Evolutionary conservation across 2,888 invertebrate genomes (phyloP).

Genomic region (Drosophila longiperda): DNA sequence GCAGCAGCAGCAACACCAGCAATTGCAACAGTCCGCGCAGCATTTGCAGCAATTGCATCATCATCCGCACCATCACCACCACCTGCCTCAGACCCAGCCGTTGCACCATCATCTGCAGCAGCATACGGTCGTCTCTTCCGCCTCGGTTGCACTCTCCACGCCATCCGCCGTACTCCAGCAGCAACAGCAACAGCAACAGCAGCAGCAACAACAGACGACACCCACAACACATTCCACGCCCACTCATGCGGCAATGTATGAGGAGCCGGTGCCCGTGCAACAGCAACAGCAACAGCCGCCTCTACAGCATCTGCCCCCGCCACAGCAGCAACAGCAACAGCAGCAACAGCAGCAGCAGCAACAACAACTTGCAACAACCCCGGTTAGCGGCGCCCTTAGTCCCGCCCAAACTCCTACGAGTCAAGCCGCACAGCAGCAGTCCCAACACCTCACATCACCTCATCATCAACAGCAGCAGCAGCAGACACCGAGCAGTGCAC

Average conservation of each 20-base stretch:
- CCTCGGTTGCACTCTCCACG: slow-evolving; percentile 68
- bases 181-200: slow-evolving; percentile 62
- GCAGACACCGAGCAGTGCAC: slow-evolving; percentile 79
- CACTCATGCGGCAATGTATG: slow-evolving; percentile 87
- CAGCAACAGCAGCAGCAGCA: slow-evolving; percentile 76
- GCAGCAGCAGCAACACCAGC: slow-evolving; percentile 85
- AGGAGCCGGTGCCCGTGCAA: slow-evolving; percentile 84
- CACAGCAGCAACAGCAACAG: slow-evolving; percentile 70
- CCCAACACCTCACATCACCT: slow-evolving; percentile 79
- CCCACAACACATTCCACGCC: slow-evolving; percentile 86
- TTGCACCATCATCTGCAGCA: slow-evolving; percentile 79
- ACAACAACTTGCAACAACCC: slow-evolving; percentile 79
- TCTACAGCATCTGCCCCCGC: slow-evolving; percentile 70
- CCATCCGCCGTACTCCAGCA: slow-evolving; percentile 71
- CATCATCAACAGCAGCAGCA: slow-evolving; percentile 77
- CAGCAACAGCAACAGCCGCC: slow-evolving; percentile 70
- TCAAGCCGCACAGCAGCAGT: slow-evolving; percentile 70
- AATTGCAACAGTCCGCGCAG: slow-evolving; percentile 75
- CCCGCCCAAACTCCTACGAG: slow-evolving; percentile 82
- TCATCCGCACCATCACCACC: slow-evolving; percentile 86
- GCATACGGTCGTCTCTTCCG: slow-evolving; percentile 64
- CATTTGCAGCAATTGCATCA: slow-evolving; percentile 86
- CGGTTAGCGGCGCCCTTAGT: slow-evolving; percentile 81
- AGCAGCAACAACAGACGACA: slow-evolving; percentile 84
- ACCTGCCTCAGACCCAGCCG: slow-evolving; percentile 86